Evolutionary conservation across 2,797 vertebrate species (phyloP).

Genomic region (Enteromius fasciolatus): DNA sequence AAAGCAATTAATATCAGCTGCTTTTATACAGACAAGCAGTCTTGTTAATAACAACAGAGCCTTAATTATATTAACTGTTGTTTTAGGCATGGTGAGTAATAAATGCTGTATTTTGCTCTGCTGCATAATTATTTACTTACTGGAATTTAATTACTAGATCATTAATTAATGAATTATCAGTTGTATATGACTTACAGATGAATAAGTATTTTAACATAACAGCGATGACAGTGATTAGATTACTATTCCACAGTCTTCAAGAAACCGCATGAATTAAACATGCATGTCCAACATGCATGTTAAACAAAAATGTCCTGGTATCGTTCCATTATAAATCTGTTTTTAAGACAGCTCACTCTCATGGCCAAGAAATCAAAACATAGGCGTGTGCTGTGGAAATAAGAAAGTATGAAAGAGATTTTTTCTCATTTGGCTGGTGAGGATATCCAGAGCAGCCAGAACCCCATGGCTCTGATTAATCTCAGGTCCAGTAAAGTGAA

Average conservation of each 20-base stretch:
- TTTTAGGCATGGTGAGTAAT: neutral
- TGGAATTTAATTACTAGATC: no score
- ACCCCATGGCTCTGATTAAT: constrained; percentile 39
- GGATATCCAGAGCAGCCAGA: constrained; percentile 40
- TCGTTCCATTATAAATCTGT: constrained; percentile 31
- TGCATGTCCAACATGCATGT: no score
- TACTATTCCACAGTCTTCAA: neutral
- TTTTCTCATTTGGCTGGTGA: constrained; percentile 24
- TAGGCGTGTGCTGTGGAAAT: constrained; percentile 66
- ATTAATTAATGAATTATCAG: neutral
- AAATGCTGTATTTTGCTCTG: neutral
- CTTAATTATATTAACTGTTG: neutral
- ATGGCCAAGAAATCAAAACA: constrained; percentile 72
- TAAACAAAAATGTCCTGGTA: constrained; percentile 18
- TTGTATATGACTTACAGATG: neutral
- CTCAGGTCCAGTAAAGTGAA: constrained; percentile 35
- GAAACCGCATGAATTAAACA: neutral
- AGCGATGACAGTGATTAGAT: neutral
- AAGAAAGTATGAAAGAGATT: constrained; percentile 58
- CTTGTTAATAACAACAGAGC: neutral
- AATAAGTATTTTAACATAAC: neutral
- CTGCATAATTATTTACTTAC: no score
- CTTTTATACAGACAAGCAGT: neutral
- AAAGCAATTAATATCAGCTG: constrained; percentile 2
- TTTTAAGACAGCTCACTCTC: constrained; percentile 57